Percentiles rank a stretch among this genome's conserved stretches.
phyloP scores from a whole-genome alignment of 2,888 invertebrate genomes.

The Trichopoda pennipes region DNA sequence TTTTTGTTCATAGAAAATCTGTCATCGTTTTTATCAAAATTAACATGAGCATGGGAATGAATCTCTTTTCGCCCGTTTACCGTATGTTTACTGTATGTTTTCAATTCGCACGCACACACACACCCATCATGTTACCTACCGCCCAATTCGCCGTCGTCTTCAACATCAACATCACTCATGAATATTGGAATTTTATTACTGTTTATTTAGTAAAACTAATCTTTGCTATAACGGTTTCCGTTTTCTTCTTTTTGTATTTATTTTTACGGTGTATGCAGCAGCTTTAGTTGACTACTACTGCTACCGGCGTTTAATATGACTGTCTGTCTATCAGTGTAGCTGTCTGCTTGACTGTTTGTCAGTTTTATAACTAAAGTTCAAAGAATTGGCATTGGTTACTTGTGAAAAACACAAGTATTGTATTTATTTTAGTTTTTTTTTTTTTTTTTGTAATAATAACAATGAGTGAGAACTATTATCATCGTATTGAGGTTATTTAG shows the following conservation, averaged over 20 bases:
- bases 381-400: slow-evolving; percentile 44
- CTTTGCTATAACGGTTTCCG: slow-evolving; percentile 45
- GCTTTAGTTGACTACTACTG: slow-evolving; percentile 6
- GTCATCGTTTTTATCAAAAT: slow-evolving; percentile 45
- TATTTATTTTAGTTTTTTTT: background rate
- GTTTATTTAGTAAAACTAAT: slow-evolving; percentile 63
- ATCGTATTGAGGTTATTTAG: slow-evolving; percentile 51
- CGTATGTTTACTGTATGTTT: slow-evolving; percentile 3
- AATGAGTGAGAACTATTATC: slow-evolving; percentile 51
- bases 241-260: slow-evolving; percentile 3
- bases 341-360: background rate
- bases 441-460: background rate
- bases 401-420: slow-evolving; percentile 29
- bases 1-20: slow-evolving; percentile 25
- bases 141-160: slow-evolving; percentile 19
- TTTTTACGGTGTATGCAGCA: background rate
- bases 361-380: slow-evolving; percentile 33
- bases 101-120: too few species aligned
- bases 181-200: slow-evolving; percentile 63
- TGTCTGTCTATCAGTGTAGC: background rate
- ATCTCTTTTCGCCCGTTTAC: background rate
- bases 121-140: slow-evolving; percentile 13
- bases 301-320: background rate
- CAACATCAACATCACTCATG: slow-evolving; percentile 25
- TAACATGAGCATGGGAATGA: background rate